Evolutionary conservation across 1,140 invertebrate genomes (phyloP).

Genomic region (Drosophila watanabei): DNA sequence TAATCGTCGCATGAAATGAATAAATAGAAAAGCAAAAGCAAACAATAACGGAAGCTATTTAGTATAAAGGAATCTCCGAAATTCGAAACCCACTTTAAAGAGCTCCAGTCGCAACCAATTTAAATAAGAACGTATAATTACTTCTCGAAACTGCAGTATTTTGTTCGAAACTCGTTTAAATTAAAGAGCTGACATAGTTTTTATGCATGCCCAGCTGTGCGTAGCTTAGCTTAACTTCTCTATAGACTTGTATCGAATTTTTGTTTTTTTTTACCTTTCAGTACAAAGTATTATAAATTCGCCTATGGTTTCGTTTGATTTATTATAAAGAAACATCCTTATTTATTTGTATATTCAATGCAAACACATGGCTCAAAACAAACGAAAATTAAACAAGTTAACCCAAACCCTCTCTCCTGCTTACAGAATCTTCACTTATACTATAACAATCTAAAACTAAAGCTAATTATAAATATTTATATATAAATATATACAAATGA

Average conservation of each 20-base stretch:
- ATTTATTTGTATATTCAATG: slow-evolving; percentile 57
- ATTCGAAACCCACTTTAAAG: slow-evolving; percentile 26
- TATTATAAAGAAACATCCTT: slow-evolving; percentile 38
- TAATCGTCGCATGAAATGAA: slow-evolving; percentile 37
- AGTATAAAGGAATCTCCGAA: slow-evolving; percentile 29
- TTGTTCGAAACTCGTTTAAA: slow-evolving; percentile 35
- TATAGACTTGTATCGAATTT: slow-evolving; percentile 38
- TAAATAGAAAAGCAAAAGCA: slow-evolving; percentile 28
- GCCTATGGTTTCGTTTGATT: slow-evolving; percentile 44
- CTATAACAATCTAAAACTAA: neutral
- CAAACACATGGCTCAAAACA: slow-evolving; percentile 56
- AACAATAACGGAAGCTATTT: slow-evolving; percentile 24
- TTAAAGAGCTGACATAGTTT: slow-evolving; percentile 17
- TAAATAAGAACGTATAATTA: slow-evolving; percentile 30
- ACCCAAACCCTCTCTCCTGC: slow-evolving; percentile 25
- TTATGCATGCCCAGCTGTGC: slow-evolving; percentile 5
- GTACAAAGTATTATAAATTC: slow-evolving; percentile 70
- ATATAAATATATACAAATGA: slow-evolving; percentile 48
- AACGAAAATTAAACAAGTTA: slow-evolving; percentile 13
- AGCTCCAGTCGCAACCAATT: slow-evolving; percentile 26
- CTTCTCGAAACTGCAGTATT: slow-evolving; percentile 63
- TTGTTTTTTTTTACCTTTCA: slow-evolving; percentile 65
- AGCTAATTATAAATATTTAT: slow-evolving; percentile 12
- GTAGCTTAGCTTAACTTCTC: slow-evolving; percentile 38
- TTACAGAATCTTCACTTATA: slow-evolving; percentile 46